Evolutionary conservation across 2,888 invertebrate species (phyloP).

Genomic region (Troglohyphantes excavatus): DNA sequence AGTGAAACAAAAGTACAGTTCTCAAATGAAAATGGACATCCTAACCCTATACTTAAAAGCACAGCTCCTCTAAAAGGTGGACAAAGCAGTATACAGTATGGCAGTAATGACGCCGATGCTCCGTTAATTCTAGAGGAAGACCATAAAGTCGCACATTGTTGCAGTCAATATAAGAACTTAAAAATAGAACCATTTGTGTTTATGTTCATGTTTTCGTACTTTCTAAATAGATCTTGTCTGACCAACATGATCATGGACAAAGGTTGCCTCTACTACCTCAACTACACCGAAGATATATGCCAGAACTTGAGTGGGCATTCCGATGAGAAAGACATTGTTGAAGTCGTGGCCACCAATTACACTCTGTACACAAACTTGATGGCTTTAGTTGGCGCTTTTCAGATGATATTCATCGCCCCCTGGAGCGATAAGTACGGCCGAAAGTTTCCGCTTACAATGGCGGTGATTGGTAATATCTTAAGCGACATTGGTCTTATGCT

Average conservation of each 20-base stretch:
- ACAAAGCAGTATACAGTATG: conserved; percentile 39
- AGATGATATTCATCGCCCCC: conserved; percentile 66
- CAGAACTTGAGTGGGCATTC: conserved; percentile 33
- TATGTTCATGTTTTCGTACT: conserved; percentile 36
- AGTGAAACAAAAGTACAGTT: too few relatives aligned
- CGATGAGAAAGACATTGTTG: conserved; percentile 31
- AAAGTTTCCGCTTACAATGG: conserved; percentile 36
- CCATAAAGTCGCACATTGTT: neutral
- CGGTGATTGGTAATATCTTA: conserved; percentile 14
- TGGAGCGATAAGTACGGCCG: conserved; percentile 75
- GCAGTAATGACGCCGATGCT: conserved; percentile 29
- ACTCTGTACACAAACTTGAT: conserved; percentile 31
- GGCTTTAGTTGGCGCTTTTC: conserved; percentile 41
- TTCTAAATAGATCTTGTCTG: conserved; percentile 30
- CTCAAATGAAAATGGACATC: too few relatives aligned
- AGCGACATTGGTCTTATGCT: conserved; percentile 29
- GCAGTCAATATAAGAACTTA: neutral
- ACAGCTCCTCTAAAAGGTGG: conserved; percentile 28
- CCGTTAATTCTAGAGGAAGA: neutral
- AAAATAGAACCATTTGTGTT: conserved; percentile 70
- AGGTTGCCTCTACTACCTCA: conserved; percentile 45
- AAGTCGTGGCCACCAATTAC: conserved; percentile 54
- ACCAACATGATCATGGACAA: conserved; percentile 73
- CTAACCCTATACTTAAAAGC: too few relatives aligned
- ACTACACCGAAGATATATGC: conserved; percentile 54